Evolutionary conservation across 2,888 invertebrate genomes (phyloP), one percentile per base, ranked within the genome.

Genomic region (Caenorhabditis zanzibari): DNA sequence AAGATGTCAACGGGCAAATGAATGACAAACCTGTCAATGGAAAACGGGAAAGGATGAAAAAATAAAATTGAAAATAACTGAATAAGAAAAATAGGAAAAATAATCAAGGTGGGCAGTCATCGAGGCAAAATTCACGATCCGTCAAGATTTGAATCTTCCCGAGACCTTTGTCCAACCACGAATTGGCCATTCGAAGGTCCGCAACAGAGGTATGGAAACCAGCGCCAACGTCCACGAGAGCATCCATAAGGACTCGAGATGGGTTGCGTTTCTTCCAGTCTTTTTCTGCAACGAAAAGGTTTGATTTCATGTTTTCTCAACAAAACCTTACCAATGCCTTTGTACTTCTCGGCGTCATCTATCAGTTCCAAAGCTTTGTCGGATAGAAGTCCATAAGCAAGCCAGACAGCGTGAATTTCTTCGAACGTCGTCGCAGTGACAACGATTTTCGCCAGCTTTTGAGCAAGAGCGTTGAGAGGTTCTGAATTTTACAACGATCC

Each of bases 181-280:
- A 75, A 47, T 75, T 75, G 14, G 66, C 75, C 75, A 75, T 75
- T 56, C 66, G 56, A 9, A 75, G 47, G 28, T 75, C 75, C 9
- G 56, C 9, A 14, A 58, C 32, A 24, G 66, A 44, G 1, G 56
- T 38, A 16, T 66, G 38, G 66, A 75, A 75, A 1, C 58, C 75
- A 35, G 56, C 66, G 35, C 75, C 64, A n/a, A 47, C 58, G 41
- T 44, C 22, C 22, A 75, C 35, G 0, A 76, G 68, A 0, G 44
- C 2, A 5, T 76, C 59, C 68, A 76, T 64, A 1, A 76, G 24
- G 0, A 19, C 12, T 0, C 59, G 75, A 0, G 74, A 35, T n/a
- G 74, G 74, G 32, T 76, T 58, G n/a, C 38, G 59, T 0, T 32
- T 14, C 49, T 76, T 76, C 47, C 56, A 76, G 35, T 76, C n/a